These are phyloP conservation scores for Cliona cf. orientalis DNA, from an alignment of 37 sponge, comb jelly and placozoan species.

Conservation along the genomic window DNA sequence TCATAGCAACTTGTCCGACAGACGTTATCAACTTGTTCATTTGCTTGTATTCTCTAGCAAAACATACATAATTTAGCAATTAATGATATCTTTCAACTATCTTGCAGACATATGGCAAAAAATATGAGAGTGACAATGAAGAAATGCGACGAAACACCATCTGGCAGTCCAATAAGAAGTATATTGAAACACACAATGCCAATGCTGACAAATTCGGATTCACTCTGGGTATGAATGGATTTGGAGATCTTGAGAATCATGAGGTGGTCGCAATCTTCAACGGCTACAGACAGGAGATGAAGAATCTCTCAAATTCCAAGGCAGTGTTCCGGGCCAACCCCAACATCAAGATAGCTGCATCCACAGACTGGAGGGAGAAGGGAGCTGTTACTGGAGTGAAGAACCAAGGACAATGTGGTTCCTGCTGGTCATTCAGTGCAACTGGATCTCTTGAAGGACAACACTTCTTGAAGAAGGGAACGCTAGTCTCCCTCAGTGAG, in stretches of 20 bases:
- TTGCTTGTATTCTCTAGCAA: too few relatives aligned
- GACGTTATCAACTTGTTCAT: too few relatives aligned
- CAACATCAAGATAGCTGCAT: slow-evolving; percentile 10
- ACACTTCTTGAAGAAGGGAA: slow-evolving; percentile 24
- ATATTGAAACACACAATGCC: slow-evolving; percentile 55
- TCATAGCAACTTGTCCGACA: too few relatives aligned
- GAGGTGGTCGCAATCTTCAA: slow-evolving; percentile 46
- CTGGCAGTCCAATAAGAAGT: slow-evolving; percentile 59
- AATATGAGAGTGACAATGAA: slow-evolving; percentile 22
- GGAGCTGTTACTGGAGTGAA: slow-evolving; percentile 75
- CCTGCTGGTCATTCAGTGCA: slow-evolving; percentile 97
- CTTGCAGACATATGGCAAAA: slow-evolving; percentile 26
- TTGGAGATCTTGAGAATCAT: slow-evolving; percentile 49
- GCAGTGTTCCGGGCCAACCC: slow-evolving; percentile 3
- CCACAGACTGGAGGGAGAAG: slow-evolving; percentile 81
- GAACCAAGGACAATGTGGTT: slow-evolving; percentile 92
- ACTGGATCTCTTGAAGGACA: slow-evolving; percentile 93
- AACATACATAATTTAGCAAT: too few relatives aligned
- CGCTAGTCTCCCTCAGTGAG: slow-evolving; percentile 82
- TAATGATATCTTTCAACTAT: too few relatives aligned
- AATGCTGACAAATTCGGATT: slow-evolving; percentile 48
- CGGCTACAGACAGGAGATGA: too few relatives aligned
- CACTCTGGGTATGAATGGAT: slow-evolving; percentile 63
- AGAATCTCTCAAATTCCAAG: background rate
- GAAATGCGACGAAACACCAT: slow-evolving; percentile 40